Base-by-base conservation (phyloP, 2,113 vertebrate genomes). In the Parus major region DNA sequence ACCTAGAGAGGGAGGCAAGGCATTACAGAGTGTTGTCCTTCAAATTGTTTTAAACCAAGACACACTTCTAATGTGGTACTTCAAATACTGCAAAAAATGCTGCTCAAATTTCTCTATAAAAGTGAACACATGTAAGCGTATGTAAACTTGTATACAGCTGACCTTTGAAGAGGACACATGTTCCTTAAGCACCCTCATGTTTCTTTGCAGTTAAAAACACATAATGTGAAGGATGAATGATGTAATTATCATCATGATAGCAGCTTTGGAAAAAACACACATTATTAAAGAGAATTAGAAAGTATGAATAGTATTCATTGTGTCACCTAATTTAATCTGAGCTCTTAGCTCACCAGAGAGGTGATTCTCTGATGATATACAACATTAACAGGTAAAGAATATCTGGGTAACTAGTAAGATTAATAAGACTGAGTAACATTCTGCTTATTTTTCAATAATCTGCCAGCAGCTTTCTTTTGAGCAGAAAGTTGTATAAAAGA, bases 61-160 rank as follows among this genome's bases (percentile, higher is more conserved):
- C 4, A 36, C 15, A 46, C 31, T 94, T 69, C 65, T 94, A 77
- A 39, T 65, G 12, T 71, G 83, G 15, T 93, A 76, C 33, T 85
- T 93, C 76, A 96, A 91, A 90, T 89, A 90, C n/a, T 93, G 82
- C 15, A 72, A 90, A 95, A 83, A 96, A 78, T 91, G 17, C 42
- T 71, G 68, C 57, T 96, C 66, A 91, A 33, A 78, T 86, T 97
- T 94, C 80, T 55, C 77, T 88, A 7, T 50, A 55, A 89, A 92
- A 24, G 7, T n/a, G 25, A 70, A 90, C 86, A 27, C 7, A 68
- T 92, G 24, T 80, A 84, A 94, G 71, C 25, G 16, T 85, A 69
- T 57, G 55, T 93, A 82, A 82, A 91, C 61, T 20, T 71, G 46
- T 63, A 92, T 61, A 86, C 69, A 96, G 64, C 7, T 72, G 84